Evolutionary conservation across 2,113 vertebrate genomes (phyloP).

Genomic region (Electrona antarctica): DNA sequence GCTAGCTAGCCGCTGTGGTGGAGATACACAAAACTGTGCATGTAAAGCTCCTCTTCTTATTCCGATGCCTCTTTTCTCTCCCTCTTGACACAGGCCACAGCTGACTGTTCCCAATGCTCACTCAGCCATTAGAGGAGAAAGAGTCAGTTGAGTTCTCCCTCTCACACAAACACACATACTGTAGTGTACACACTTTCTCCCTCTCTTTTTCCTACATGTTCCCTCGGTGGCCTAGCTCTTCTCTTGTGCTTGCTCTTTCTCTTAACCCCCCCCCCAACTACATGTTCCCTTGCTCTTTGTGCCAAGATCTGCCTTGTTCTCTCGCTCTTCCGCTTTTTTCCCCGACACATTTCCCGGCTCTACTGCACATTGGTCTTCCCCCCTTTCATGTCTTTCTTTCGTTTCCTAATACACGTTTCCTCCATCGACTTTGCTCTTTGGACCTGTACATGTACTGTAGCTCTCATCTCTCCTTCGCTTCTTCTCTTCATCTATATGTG

Average conservation of each 20-base stretch:
- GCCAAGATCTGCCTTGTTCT: background rate
- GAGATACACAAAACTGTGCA: constrained; percentile 33
- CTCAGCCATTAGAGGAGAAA: constrained; percentile 56
- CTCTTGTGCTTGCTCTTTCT: constrained; percentile 5
- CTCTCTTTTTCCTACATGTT: constrained; percentile 54
- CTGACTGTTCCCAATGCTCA: constrained; percentile 67
- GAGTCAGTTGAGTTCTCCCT: constrained; percentile 26
- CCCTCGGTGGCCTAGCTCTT: constrained; percentile 26
- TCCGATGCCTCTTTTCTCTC: constrained; percentile 29
- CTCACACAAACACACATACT: background rate
- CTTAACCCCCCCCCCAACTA: background rate
- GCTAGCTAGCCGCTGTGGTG: constrained; percentile 23
- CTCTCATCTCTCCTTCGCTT: constrained; percentile 16
- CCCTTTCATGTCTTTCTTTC: background rate
- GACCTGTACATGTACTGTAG: constrained; percentile 29
- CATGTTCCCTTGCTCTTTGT: constrained; percentile 39
- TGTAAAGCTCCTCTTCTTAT: constrained; percentile 51
- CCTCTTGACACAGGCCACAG: constrained; percentile 57
- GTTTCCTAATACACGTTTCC: background rate
- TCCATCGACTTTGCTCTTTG: no score
- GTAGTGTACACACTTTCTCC: background rate
- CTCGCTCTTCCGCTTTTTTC: constrained; percentile 44
- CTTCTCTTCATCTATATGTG: constrained; percentile 5
- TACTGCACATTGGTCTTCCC: background rate
- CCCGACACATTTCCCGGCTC: constrained; percentile 19